These are phyloP conservation scores for Sminthurinus aureus DNA, from an alignment of 2,888 invertebrate genomes.

Conservation along the genomic window DNA sequence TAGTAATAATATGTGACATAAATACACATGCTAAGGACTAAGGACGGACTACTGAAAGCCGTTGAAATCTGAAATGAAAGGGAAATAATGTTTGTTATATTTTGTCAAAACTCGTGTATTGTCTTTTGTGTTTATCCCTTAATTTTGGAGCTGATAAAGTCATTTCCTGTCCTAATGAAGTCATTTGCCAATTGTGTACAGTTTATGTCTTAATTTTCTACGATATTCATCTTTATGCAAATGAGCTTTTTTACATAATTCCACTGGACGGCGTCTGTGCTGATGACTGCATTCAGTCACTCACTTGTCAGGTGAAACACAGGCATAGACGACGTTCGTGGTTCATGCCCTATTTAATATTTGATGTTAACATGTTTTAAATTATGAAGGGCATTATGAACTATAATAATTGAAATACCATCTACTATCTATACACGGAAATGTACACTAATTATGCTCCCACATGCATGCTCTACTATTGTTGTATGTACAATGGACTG, in stretches of 20 bases:
- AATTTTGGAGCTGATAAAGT: constrained; percentile 13
- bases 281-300: background rate
- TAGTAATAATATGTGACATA: no score
- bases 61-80: background rate
- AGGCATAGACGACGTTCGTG: background rate
- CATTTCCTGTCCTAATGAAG: constrained; percentile 36
- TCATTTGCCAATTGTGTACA: constrained; percentile 21
- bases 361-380: background rate
- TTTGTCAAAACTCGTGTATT: background rate
- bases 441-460: background rate
- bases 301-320: background rate
- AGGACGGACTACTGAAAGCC: background rate
- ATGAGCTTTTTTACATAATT: background rate
- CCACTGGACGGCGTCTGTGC: background rate
- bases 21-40: no score
- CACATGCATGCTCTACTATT: background rate
- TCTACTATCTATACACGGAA: background rate
- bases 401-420: background rate
- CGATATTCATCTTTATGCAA: constrained; percentile 1
- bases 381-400: background rate
- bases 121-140: background rate
- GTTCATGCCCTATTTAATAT: background rate
- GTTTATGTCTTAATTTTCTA: background rate
- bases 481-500: no score
- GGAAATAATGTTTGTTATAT: background rate